Base-by-base conservation (phyloP, 2,113 vertebrate genomes). In the Turdus rufiventris region DNA sequence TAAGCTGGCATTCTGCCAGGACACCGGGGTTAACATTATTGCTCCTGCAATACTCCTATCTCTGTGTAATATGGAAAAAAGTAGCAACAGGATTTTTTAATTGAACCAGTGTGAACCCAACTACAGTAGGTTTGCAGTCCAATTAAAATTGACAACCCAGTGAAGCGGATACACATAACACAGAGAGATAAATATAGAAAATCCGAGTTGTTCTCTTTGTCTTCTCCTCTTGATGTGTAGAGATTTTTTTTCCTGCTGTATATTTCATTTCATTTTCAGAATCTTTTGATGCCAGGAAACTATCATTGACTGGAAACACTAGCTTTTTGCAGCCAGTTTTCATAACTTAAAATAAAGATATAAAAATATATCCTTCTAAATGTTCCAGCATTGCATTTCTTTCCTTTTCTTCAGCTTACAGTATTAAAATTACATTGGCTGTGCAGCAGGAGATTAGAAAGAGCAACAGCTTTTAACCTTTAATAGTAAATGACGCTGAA, bases 111-210 rank as follows among this genome's bases (percentile, higher is more conserved):
- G 87, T 92, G 95, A 96, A 92, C 93, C 43, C 76, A 91, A 17
- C 79, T 91, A 70, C 94, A 91, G 93, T 73, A 84, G 94, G 95
- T 83, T 38, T 97, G 91, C 94, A 96, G 94, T 71, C 96, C 97
- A 97, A 97, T 98, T 98, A 97, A 97, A 98, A 97, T 47, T 97
- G 97, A 97, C 97, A 98, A 91, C 87, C 74, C 87, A 95, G 89
- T 91, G 96, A 97, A 97, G 95, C 53, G 14, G 94, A 96, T 81
- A 91, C 91, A 95, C 92, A 91, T 72, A 91, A 38, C 77, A 95
- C 28, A 54, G 29, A 85, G 92, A 85, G 92, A 95, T 94, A 97
- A 95, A 96, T 89, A 94, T 61, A 96, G 94, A 97, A 97, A 95
- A 94, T 87, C 50, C 63, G 79, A 95, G 63, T 89, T 84, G 54